These are phyloP conservation scores for Hyposoter didymator DNA, from an alignment of 2,888 invertebrate genomes.

Conservation along the genomic window DNA sequence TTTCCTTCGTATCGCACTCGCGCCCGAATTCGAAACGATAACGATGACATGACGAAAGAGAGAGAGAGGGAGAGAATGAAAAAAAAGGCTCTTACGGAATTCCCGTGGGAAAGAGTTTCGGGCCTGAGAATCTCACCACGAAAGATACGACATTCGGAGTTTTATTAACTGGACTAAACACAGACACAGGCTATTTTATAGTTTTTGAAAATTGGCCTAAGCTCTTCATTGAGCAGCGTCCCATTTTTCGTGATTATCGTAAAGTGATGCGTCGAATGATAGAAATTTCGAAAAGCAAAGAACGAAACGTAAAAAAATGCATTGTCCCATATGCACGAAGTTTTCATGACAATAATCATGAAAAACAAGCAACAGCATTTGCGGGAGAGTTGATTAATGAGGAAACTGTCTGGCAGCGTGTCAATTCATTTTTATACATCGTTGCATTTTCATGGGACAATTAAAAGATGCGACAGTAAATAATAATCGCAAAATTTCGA, in stretches of 20 bases:
- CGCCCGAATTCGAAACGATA: conserved; percentile 62
- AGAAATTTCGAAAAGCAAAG: background rate
- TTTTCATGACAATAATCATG: background rate
- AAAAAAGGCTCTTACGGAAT: conserved; percentile 46
- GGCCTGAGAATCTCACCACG: conserved; percentile 25
- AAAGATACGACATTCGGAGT: background rate
- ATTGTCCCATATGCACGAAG: background rate
- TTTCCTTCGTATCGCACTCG: conserved; percentile 17
- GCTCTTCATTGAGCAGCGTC: background rate
- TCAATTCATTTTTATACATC: background rate
- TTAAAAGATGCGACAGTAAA: background rate
- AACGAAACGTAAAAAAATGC: background rate
- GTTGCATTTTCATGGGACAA: background rate
- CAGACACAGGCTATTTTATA: background rate
- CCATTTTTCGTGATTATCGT: too few relatives aligned
- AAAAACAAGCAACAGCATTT: background rate
- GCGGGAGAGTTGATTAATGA: background rate
- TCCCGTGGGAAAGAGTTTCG: conserved; percentile 67
- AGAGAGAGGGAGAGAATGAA: conserved; percentile 30
- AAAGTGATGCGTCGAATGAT: too few relatives aligned
- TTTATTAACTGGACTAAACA: background rate
- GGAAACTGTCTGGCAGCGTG: background rate
- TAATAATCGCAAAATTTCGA: conserved; percentile 9
- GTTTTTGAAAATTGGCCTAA: background rate
- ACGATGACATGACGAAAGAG: conserved; percentile 53